Conservation (phyloP, 2,888 invertebrate genomes). For the Graphium colonna region DNA sequence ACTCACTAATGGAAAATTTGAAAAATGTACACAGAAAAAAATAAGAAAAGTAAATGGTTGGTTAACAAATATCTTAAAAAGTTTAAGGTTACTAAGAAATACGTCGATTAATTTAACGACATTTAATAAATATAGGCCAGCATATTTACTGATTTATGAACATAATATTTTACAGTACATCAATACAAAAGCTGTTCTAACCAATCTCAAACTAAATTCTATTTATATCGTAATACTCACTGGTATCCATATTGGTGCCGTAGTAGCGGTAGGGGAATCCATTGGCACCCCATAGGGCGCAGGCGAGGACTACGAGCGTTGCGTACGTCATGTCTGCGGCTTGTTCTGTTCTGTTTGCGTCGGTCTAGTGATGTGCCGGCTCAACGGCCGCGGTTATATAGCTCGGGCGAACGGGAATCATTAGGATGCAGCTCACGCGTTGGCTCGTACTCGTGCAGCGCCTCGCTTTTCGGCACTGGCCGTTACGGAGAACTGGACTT, state of each 20-base stretch:
- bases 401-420: slow-evolving; percentile 55
- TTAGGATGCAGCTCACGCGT: slow-evolving; percentile 64
- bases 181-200: too few relatives aligned
- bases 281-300: slow-evolving; percentile 49
- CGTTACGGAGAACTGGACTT: slow-evolving; percentile 62
- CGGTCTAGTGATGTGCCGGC: slow-evolving; percentile 48
- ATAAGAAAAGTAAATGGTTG: too few relatives aligned
- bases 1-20: background rate
- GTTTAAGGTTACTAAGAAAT: too few relatives aligned
- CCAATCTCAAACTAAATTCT: too few relatives aligned
- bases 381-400: slow-evolving; percentile 60
- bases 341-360: slow-evolving; percentile 37
- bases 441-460: slow-evolving; percentile 49
- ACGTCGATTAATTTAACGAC: too few relatives aligned
- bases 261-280: slow-evolving; percentile 66
- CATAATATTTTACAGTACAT: background rate
- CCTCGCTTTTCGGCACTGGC: slow-evolving; percentile 53
- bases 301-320: slow-evolving; percentile 44
- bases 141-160: background rate
- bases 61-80: too few relatives aligned
- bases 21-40: background rate
- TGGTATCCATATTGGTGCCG: slow-evolving; percentile 59
- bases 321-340: slow-evolving; percentile 50
- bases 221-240: slow-evolving; percentile 45
- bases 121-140: too few relatives aligned